Base-by-base conservation (phyloP, 2,888 invertebrate genomes). In the Subacronicta megacephala region DNA sequence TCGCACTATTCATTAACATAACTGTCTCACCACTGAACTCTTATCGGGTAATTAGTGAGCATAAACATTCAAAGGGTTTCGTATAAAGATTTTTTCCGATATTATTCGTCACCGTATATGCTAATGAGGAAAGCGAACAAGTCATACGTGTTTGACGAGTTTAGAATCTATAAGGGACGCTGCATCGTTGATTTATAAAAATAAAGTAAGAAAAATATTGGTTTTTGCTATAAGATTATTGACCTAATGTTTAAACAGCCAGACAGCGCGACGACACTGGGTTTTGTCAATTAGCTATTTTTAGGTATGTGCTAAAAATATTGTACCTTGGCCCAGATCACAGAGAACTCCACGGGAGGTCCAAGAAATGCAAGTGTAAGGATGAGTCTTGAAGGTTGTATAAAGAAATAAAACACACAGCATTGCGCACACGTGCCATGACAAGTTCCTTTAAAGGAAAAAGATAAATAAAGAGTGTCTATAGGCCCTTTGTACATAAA, bases 1-100 rank as follows among this genome's bases (percentile, higher is more conserved):
- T 61, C 43, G 43, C 49, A 51, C 71, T 75, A 72, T 75, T 80
- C 76, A 81, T 81, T 78, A 77, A 54, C 68, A 69, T 81, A 74
- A 75, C 72, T 73, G 68, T 77, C 72, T 70, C 65, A 61, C 51
- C 44, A 70, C 62, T 73, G 46, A 68, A 62, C 49, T 64, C 71
- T 77, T 77, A 79, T 77, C 76, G 60, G 54, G 53, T 70, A 65
- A 75, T 78, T 75, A 71, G 66, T 72, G 42, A 60, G 41, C 58
- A 42, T 58, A 52, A 37, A 59, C 15, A 57, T 62, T 36, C 16
- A 49, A 52, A 63, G 45, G 55, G 70, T 55, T 55, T 56, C 43
- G 59, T 55, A 55, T 38, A 43, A 41, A 57, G 47, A 57, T 60
- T 57, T 35, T 13, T 31, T 52, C 29, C 23, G 18, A 45, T 59